Evolutionary conservation across 2,113 vertebrate species (phyloP), one percentile per base, ranked within the genome.

Genomic region (Porphyrio hochstetteri): DNA sequence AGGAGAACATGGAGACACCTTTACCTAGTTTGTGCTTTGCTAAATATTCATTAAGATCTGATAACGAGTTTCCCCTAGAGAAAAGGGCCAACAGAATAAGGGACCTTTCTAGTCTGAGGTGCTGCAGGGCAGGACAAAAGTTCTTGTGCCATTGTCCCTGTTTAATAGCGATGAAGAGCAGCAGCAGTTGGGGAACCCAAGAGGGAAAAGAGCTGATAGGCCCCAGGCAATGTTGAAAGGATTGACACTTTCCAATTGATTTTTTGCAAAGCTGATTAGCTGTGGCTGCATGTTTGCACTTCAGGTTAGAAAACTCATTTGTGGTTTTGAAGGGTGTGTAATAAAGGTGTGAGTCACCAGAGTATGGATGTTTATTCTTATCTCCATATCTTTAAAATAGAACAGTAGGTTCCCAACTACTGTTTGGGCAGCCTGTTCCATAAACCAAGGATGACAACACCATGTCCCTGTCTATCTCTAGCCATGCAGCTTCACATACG

Each of bases 191-290:
- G 44, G 9, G 24, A 93, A 53, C 38, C 74, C 70, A 82, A 48
- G 52, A 86, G 33, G 42, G 48, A 81, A 53, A 93, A 70, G 76
- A 50, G n/a, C 77, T 78, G 38, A 91, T 59, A 75, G 44, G 57
- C 50, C 57, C 11, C 53, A 71, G 81, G 93, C 42, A 53, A 20
- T 33, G 38, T 17, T 84, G 86, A 79, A 89, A 72, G n/a, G 42
- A 93, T 60, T 95, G 70, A 89, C 53, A 36, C 52, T 52, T 72
- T 82, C 40, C 69, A 76, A 56, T 9, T 87, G 81, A 89, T 70
- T 87, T 95, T 82, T 69, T 87, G 84, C 65, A 87, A 79, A 95
- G 81, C 60, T 96, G 89, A 92, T 96, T 84, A 95, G 44, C 72
- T 93, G 35, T 65, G 70, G 53, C 86, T 71, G 48, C 57, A 64